A percentile compares a stretch with the other conserved stretches of the same genome.
These are phyloP conservation scores for Aphrocallistes beatrix DNA, from an alignment of 37 sponge, comb jelly and placozoan genomes.

Conservation along the genomic window DNA sequence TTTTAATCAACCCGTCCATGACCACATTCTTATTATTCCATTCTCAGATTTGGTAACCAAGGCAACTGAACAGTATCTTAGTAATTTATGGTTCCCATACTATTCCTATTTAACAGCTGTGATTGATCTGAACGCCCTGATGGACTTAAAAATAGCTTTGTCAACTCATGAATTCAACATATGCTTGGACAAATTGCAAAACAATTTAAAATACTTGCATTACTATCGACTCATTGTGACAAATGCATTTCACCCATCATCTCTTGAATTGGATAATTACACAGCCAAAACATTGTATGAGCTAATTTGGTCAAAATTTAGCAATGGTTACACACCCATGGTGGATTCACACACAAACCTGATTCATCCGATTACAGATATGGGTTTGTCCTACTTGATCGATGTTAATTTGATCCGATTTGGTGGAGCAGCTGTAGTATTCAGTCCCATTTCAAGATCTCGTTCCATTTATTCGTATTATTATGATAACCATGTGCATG, in stretches of 20 bases:
- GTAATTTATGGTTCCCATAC: not conserved
- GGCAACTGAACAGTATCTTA: not conserved
- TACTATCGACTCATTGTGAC: not conserved
- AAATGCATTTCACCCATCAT: slow-evolving; percentile 4
- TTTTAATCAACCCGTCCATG: not conserved
- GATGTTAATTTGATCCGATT: not conserved
- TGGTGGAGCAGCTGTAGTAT: not conserved
- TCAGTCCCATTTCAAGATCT: not conserved
- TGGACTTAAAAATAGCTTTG: not conserved
- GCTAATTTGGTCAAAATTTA: not conserved
- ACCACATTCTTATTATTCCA: slow-evolving; percentile 1
- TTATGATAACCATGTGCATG: slow-evolving; percentile 1
- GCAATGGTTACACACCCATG: not conserved
- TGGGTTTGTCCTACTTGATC: not conserved
- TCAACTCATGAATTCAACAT: not conserved
- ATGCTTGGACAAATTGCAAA: not conserved
- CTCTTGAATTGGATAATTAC: not conserved
- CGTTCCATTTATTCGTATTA: not conserved
- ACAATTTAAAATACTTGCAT: not conserved
- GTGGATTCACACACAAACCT: not conserved
- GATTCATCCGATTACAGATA: not conserved
- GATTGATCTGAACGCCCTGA: not conserved
- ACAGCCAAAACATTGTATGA: not conserved
- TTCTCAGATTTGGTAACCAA: not conserved
- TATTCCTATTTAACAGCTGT: slow-evolving; percentile 11